Evolutionary conservation across 2,888 invertebrate genomes (phyloP), one percentile per base, ranked within the genome.

Genomic region (Hoplodrina ambigua): DNA sequence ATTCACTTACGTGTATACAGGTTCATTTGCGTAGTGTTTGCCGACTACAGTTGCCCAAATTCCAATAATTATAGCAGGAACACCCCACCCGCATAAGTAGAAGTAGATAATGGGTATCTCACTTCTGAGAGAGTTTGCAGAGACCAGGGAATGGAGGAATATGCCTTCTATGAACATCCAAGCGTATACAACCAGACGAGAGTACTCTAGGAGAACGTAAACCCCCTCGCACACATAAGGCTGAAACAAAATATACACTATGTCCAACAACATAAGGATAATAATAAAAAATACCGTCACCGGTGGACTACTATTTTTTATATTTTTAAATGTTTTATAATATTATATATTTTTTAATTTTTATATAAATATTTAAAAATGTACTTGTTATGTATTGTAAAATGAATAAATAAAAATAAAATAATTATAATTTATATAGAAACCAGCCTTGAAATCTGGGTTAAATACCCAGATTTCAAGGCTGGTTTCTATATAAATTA

Each of bases 91-190:
- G 4, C 97, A 90, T 13, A 96, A 86, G 58, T 97, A 96, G 87
- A 97, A 97, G 70, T 97, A 94, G 2, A 94, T 94, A 73, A 97
- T 96, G 0, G 94, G 92, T 52, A 94, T 91, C 0, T 88, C 87
- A 71, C 97, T 97, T 88, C 97, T 97, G 84, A 98, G 96, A 0
- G 97, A 97, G 8, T 97, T 97, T 0, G 97, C 97, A 66, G 98
- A 98, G 52, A 99, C 97, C 91, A 98, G 97, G 78, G 97, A 98
- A 91, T 99, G 98, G 33, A 99, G 95, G 88, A 98, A 98, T 17
- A 99, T 95, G 0, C 99, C 99, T 91, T 99, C 99, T 64, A 99
- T 97, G 86, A 99, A 98, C 99, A 99, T 99, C 99, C 99, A 99
- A 97, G 98, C 97, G 88, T 99, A 99, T 97, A 98, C 98, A 0